phyloP scores from a whole-genome alignment of 1,140 invertebrate genomes.

The Arctopsyche grandis region DNA sequence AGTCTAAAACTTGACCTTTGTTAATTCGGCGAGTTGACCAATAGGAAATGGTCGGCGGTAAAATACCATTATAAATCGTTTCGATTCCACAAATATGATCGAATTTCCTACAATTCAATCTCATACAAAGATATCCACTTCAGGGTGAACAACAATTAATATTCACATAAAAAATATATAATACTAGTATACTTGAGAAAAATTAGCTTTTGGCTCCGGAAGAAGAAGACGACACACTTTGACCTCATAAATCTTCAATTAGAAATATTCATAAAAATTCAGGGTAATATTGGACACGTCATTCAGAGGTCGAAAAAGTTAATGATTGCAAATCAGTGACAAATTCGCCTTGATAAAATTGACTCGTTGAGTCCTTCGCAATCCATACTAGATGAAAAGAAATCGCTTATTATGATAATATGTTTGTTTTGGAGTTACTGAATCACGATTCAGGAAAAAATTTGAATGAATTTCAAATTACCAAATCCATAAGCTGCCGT shows the following conservation, averaged over 20 bases:
- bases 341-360: neutral
- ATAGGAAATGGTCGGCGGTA: neutral
- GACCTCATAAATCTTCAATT: slow-evolving; percentile 14
- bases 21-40: neutral
- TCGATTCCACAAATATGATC: too few relatives aligned
- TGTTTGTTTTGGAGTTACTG: neutral
- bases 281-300: too few relatives aligned
- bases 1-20: slow-evolving; percentile 25
- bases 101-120: too few relatives aligned
- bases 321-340: neutral
- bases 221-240: neutral
- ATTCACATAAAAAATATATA: too few relatives aligned
- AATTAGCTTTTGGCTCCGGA: slow-evolving; percentile 3
- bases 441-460: slow-evolving; percentile 9
- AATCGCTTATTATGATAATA: neutral
- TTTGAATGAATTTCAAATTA: neutral
- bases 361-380: neutral
- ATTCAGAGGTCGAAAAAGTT: too few relatives aligned
- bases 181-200: too few relatives aligned
- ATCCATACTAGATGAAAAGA: neutral
- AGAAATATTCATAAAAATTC: neutral
- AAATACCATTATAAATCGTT: too few relatives aligned
- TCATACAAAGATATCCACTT: neutral
- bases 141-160: slow-evolving; percentile 11
- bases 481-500: neutral